Evolutionary conservation across 2,888 invertebrate species (phyloP), one percentile per base, ranked within the genome.

Genomic region (Acleris emargana): DNA sequence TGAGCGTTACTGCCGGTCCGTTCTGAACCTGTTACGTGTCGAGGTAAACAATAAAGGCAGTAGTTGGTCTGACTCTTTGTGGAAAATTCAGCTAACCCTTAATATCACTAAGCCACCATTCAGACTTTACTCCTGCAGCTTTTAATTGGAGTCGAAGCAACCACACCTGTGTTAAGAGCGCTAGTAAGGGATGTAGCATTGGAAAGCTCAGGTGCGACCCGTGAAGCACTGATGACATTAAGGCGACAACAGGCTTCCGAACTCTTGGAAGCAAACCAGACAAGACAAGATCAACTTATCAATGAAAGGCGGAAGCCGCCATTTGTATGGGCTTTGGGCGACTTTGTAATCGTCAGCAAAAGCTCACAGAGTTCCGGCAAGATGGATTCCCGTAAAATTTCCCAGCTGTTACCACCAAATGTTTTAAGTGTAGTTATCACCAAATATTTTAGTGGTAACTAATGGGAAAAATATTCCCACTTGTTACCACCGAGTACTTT

Each of bases 341-440:
- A 49, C 9, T 42, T 62, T 38, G 62, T 43, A 13, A 58, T 63
- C 42, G 62, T 62, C n/a, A 20, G 0, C 20, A 63, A 58, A 28
- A n/a, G 13, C 22, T 38, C 59, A 2, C 64, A 64, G 20, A 43
- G 52, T 13, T 28, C 58, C 5, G 64, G 64, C 6, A 58, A 64
- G 18, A 17, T 64, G 13, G 64, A 64, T 25, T 64, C n/a, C n/a
- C n/a, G n/a, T n/a, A n/a, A n/a, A n/a, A n/a, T n/a, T n/a, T n/a
- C n/a, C n/a, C n/a, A n/a, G n/a, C n/a, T n/a, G n/a, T n/a, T n/a
- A n/a, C n/a, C n/a, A n/a, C n/a, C n/a, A n/a, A n/a, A n/a, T n/a
- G n/a, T n/a, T n/a, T n/a, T n/a, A n/a, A n/a, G n/a, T n/a, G n/a
- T n/a, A n/a, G n/a, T n/a, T n/a, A n/a, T n/a, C n/a, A n/a, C n/a